Evolutionary conservation across 2,888 invertebrate species (phyloP).

Genomic region (Bibio marci): DNA sequence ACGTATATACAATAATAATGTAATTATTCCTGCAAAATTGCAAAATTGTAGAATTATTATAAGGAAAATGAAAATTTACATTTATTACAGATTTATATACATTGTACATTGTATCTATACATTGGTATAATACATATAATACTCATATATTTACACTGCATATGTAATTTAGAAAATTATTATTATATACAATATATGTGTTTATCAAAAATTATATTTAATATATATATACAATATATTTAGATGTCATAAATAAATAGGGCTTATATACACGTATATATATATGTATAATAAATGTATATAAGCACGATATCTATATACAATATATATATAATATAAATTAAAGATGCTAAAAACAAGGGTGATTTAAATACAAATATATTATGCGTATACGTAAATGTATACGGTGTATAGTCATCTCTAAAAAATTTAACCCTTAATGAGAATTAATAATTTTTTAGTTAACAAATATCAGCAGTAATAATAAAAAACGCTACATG

Average conservation of each 20-base stretch:
- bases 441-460: constrained; percentile 1
- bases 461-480: background rate
- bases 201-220: background rate
- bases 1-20: no score
- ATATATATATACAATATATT: background rate
- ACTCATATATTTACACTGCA: background rate
- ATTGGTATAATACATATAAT: background rate
- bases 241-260: background rate
- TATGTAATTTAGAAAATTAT: no score
- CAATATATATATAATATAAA: no score
- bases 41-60: constrained; percentile 1
- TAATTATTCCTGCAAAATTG: background rate
- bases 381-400: no score
- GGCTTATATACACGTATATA: background rate
- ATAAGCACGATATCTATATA: no score
- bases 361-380: no score
- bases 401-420: no score
- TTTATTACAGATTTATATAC: no score
- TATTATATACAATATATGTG: no score
- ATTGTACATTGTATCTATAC: background rate
- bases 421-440: constrained; percentile 1
- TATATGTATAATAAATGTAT: background rate
- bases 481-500: constrained; percentile 3
- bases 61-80: no score
- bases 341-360: no score